These are phyloP conservation scores for Hippopotamus amphibius DNA, from an alignment of 2,113 vertebrate species.

Conservation along the genomic window DNA sequence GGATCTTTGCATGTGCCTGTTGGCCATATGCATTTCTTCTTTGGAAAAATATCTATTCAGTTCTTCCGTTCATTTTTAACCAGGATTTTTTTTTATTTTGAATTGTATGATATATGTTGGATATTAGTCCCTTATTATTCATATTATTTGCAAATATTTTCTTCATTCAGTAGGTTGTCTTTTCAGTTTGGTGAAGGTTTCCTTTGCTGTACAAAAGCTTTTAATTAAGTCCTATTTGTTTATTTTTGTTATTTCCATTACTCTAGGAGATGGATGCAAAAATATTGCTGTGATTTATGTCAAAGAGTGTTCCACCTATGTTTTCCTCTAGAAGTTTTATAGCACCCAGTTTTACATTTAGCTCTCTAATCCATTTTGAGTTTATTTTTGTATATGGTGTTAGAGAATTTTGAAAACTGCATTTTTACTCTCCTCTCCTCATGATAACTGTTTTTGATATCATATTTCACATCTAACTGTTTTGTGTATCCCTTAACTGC, in stretches of 20 bases:
- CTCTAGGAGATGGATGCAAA: neutral
- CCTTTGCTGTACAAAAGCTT: neutral
- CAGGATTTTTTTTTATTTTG: neutral
- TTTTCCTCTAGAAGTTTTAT: neutral
- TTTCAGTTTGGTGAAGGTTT: neutral
- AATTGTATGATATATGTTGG: neutral
- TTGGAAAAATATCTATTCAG: neutral
- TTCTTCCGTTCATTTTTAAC: neutral
- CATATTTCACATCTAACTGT: neutral
- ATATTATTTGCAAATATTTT: neutral
- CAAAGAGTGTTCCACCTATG: neutral
- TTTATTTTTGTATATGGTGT: neutral
- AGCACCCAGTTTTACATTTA: neutral
- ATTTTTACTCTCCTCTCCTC: neutral
- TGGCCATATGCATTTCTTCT: neutral
- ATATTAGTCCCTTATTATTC: neutral
- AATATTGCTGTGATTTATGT: neutral
- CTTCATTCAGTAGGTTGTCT: neutral
- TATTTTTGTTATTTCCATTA: neutral
- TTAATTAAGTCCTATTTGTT: neutral
- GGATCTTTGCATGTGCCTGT: neutral
- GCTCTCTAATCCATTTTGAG: neutral
- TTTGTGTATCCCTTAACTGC: neutral
- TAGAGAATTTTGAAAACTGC: neutral
- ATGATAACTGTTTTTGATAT: neutral